Percentiles rank a stretch among this genome's conserved stretches.
Evolutionary conservation across 2,113 vertebrate genomes (phyloP).

Genomic region (Elachura formosa): DNA sequence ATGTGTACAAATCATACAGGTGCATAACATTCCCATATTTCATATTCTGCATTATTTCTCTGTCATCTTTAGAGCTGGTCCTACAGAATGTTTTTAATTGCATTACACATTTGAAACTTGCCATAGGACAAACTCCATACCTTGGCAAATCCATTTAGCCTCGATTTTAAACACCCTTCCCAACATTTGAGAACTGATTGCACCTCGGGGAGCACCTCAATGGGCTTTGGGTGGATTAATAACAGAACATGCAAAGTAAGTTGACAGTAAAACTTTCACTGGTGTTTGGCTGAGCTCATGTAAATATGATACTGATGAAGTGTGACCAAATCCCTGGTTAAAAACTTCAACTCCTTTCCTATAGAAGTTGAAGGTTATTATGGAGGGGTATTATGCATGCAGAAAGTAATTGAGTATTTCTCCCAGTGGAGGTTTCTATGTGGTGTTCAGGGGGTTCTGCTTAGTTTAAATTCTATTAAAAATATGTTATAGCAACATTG

Average conservation of each 20-base stretch:
- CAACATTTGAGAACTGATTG: constrained; percentile 19
- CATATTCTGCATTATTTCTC: not conserved
- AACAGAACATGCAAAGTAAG: constrained; percentile 61
- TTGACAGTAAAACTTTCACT: constrained; percentile 68
- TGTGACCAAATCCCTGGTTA: constrained; percentile 63
- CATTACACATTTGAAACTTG: not conserved
- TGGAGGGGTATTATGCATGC: not conserved
- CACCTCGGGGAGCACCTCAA: constrained; percentile 34
- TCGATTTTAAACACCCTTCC: constrained; percentile 48
- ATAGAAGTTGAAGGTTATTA: not conserved
- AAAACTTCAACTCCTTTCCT: constrained; percentile 32
- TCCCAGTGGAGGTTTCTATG: not conserved
- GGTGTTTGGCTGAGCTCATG: constrained; percentile 48
- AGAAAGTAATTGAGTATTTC: not conserved
- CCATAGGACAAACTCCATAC: constrained; percentile 43
- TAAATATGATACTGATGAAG: constrained; percentile 63
- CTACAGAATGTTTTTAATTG: not conserved
- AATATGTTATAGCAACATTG: not conserved
- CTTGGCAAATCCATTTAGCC: constrained; percentile 60
- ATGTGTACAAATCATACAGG: not conserved
- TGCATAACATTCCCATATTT: not conserved
- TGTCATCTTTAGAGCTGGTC: not conserved
- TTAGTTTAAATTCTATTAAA: constrained; percentile 12
- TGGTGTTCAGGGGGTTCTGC: not conserved
- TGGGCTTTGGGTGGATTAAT: constrained; percentile 55